phyloP scores from a whole-genome alignment of 2,888 invertebrate species.

The Aromia moschata region DNA sequence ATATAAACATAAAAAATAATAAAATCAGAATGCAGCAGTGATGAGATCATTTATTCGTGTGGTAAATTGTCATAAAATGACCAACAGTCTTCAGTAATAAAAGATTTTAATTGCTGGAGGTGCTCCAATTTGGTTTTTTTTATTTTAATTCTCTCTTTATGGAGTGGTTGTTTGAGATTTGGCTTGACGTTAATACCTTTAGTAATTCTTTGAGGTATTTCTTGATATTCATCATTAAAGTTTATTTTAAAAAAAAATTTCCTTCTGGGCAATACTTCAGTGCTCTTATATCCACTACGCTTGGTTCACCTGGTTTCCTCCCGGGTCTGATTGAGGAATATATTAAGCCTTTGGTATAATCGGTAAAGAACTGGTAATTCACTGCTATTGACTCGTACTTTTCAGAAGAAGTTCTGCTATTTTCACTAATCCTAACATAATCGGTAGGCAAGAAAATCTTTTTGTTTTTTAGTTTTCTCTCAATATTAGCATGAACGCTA shows the following conservation, averaged over 20 bases:
- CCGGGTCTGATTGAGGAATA: conserved; percentile 32
- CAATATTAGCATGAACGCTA: conserved; percentile 38
- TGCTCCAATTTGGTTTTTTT: conserved; percentile 18
- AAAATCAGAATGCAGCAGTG: not conserved
- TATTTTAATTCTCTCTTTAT: conserved; percentile 9
- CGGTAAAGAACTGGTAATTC: conserved; percentile 25
- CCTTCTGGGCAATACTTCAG: conserved; percentile 27
- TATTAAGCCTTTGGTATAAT: conserved; percentile 20
- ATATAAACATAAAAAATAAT: not conserved
- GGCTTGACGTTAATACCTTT: not conserved
- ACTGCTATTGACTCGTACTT: conserved; percentile 26
- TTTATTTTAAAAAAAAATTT: conserved; percentile 20
- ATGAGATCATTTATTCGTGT: not conserved
- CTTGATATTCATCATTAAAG: conserved; percentile 19
- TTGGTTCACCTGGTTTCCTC: conserved; percentile 31
- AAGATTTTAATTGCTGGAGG: conserved; percentile 24
- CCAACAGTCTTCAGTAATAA: conserved; percentile 19
- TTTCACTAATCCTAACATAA: conserved; percentile 30
- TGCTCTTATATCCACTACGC: conserved; percentile 29
- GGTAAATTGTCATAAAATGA: conserved; percentile 26
- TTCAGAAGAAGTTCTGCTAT: conserved; percentile 30
- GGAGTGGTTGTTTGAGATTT: not conserved
- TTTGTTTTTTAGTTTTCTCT: conserved; percentile 35
- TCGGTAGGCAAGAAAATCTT: conserved; percentile 37
- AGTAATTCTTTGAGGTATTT: conserved; percentile 17